A percentile compares a stretch with the other conserved stretches of the same genome.
Conservation (phyloP, 1,140 invertebrate genomes). For the Archivesica marissinica region DNA sequence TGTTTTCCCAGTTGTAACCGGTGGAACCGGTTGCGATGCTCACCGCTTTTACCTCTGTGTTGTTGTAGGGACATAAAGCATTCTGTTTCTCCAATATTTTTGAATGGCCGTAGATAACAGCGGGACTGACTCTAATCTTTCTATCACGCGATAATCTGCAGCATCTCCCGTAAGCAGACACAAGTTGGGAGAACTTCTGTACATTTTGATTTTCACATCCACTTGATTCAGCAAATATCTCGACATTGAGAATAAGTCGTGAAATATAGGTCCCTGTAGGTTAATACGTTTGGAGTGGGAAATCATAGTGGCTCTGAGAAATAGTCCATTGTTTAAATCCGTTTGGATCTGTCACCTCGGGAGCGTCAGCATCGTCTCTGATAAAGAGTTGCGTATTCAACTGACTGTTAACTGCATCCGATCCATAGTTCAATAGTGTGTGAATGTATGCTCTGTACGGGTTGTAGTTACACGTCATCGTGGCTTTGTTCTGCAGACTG, state of each 20-base stretch:
- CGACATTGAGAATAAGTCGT: slow-evolving; percentile 57
- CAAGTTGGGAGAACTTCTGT: slow-evolving; percentile 15
- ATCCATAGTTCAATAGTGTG: slow-evolving; percentile 47
- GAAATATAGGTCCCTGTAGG: slow-evolving; percentile 53
- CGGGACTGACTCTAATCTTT: slow-evolving; percentile 31
- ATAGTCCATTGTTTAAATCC: slow-evolving; percentile 16
- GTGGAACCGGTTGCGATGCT: slow-evolving; percentile 31
- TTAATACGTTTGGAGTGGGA: slow-evolving; percentile 2
- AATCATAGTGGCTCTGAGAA: background rate
- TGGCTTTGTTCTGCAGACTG: slow-evolving; percentile 40
- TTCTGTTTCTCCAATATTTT: slow-evolving; percentile 3
- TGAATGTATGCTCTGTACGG: slow-evolving; percentile 52
- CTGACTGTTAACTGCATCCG: slow-evolving; percentile 45
- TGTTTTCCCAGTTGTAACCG: slow-evolving; percentile 50
- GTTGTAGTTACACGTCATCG: slow-evolving; percentile 43
- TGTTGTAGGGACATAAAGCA: slow-evolving; percentile 16
- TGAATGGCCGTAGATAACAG: slow-evolving; percentile 20
- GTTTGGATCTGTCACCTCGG: slow-evolving; percentile 19
- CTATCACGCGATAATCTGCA: slow-evolving; percentile 12
- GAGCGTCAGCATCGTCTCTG: slow-evolving; percentile 29
- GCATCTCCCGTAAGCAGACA: slow-evolving; percentile 9
- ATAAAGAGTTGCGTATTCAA: slow-evolving; percentile 30
- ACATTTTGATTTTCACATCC: slow-evolving; percentile 40
- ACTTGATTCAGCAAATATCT: slow-evolving; percentile 53
- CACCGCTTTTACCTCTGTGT: slow-evolving; percentile 3